Evolutionary conservation across 1,140 invertebrate genomes (phyloP), one percentile per base, ranked within the genome.

Genomic region (Stegodyphus dumicola): DNA sequence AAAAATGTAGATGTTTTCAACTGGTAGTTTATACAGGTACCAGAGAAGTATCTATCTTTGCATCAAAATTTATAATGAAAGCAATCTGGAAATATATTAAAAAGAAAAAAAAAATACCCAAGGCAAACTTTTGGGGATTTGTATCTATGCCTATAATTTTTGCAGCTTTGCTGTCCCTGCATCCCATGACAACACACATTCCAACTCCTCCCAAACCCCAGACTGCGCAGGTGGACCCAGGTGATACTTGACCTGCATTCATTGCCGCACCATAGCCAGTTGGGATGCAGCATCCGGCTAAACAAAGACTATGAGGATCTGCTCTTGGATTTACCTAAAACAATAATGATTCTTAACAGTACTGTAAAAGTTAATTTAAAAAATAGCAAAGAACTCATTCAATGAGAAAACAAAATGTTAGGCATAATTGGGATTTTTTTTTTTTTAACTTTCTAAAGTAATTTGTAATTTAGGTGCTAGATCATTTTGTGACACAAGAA

Each of bases 151-250:
- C 98, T 90, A 99, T 98, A 74, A 99, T 95, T 87, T 94, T 93
- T n/a, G 93, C 93, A n/a, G 98, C 98, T 53, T 97, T 97, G 73
- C 95, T 96, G 77, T 93, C 93, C 89, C 95, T 95, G 89, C 97
- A 98, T 11, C 98, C 98, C 91, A 98, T 93, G n/a, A 95, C 96
- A 18, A 91, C 92, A 77, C 98, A 97, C 70, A 99, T 91, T 11
- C 98, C 98, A 48, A 99, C 97, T 87, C 97, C 97, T 53, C 98
- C 98, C 4, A 98, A 92, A 15, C 97, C 97, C 95, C 96, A 98
- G 87, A 99, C 94, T 33, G 96, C 97, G 90, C 96, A 97, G 54
- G 93, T 95, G 74, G 95, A 95, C 33, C 94, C 95, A 18, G 93
- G 88, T 88, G 97, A 88, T 0, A 92, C 96, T 91, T 97, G 95